Percentiles rank a stretch among this genome's conserved stretches.
Evolutionary conservation across 2,888 invertebrate species (phyloP).

Genomic region (Desoria tigrina): DNA sequence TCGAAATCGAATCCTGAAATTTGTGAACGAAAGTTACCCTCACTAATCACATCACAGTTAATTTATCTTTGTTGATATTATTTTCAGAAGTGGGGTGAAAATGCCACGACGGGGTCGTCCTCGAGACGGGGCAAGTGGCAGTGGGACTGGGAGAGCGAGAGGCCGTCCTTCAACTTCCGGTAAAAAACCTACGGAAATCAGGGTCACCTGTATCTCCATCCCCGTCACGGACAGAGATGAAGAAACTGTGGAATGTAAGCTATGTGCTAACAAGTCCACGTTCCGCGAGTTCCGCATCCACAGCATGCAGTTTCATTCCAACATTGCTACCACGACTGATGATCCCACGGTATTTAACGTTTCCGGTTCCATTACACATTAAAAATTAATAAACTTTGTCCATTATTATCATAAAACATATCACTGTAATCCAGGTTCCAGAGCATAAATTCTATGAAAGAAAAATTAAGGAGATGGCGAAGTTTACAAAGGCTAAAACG

Average conservation of each 20-base stretch:
- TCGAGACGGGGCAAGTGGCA: not conserved
- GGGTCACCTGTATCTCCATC: slow-evolving; percentile 22
- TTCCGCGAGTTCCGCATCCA: slow-evolving; percentile 46
- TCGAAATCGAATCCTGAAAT: too few relatives aligned
- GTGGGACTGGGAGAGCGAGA: not conserved
- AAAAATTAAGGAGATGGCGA: slow-evolving; percentile 39
- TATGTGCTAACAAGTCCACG: slow-evolving; percentile 27
- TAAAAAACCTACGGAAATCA: not conserved
- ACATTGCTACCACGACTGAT: slow-evolving; percentile 38
- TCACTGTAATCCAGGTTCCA: slow-evolving; percentile 31
- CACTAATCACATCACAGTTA: too few relatives aligned
- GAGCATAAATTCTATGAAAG: slow-evolving; percentile 44
- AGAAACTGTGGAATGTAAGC: slow-evolving; percentile 35
- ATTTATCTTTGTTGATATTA: too few relatives aligned
- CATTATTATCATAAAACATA: too few relatives aligned
- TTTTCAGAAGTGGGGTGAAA: not conserved
- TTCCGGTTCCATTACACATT: too few relatives aligned
- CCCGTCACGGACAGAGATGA: slow-evolving; percentile 35
- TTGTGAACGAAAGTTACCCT: too few relatives aligned
- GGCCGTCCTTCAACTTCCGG: not conserved
- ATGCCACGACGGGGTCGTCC: not conserved
- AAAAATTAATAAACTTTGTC: too few relatives aligned
- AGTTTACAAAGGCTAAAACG: slow-evolving; percentile 34
- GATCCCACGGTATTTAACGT: slow-evolving; percentile 10
- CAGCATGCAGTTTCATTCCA: slow-evolving; percentile 48